Evolutionary conservation across 2,797 vertebrate species (phyloP), one percentile per base, ranked within the genome.

Genomic region (Esox lucius): DNA sequence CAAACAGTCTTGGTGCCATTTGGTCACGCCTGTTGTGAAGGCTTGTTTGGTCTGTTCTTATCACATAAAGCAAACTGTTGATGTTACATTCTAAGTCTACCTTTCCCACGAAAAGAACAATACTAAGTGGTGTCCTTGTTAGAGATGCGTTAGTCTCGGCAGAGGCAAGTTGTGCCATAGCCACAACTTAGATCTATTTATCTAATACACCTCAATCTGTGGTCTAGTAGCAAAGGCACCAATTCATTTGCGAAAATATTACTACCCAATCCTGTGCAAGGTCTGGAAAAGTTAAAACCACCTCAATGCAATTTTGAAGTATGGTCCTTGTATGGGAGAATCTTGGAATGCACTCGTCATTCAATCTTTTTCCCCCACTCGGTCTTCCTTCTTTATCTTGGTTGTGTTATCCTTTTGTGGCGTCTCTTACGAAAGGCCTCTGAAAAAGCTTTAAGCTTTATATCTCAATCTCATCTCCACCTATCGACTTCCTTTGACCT

Each of bases 201-300:
- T 56, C 66, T 19, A 42, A 51, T n/a, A 79, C 78, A 88, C 89
- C 81, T 82, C 53, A 31, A 48, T 68, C 26, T 46, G 48, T 70
- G 82, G 79, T 61, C 31, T 59, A 28, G 81, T 74, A 80, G 77
- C 59, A 67, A 59, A 72, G 24, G 48, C 46, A 31, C 71, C 61
- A 39, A 51, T 53, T 46, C 35, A 74, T 28, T 61, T 28, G 59
- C 49, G 12, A 26, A 61, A 0, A 61, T 22, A 61, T 33, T 74
- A 53, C 70, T 39, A 70, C 7, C 22, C 73, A 53, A 11, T 69
- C 22, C 28, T 24, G 35, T 62, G 51, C 64, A 72, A 22, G 33
- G 67, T 69, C 56, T 42, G 42, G 46, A 67, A 65, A 62, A 51
- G 8, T 75, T 24, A 42, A 69, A 31, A 39, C 22, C 46, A 66